A percentile compares a stretch with the other conserved stretches of the same genome.
Evolutionary conservation across 2,797 vertebrate genomes (phyloP).

Genomic region (Tangara arthus): DNA sequence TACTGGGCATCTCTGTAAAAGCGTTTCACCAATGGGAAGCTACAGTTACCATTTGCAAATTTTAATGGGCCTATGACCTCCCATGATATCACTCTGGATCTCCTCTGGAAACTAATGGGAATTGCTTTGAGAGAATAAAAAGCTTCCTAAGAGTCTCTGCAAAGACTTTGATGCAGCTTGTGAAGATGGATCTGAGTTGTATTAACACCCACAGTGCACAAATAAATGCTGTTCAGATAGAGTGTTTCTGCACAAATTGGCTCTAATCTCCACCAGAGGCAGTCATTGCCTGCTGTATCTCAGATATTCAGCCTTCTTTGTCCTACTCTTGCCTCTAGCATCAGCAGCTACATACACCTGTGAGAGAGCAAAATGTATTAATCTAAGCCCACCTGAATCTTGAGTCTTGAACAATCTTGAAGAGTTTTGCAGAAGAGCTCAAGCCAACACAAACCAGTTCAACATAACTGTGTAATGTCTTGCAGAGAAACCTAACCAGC

Average conservation of each 20-base stretch:
- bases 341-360: not conserved
- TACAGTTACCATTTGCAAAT: not conserved
- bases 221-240: not conserved
- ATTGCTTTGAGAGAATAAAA: not conserved
- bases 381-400: not conserved
- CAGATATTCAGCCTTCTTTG: not conserved
- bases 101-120: not conserved
- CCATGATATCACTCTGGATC: not conserved
- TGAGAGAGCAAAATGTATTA: not conserved
- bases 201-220: not conserved
- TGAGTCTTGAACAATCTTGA: not conserved
- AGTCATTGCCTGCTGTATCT: not conserved
- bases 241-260: not conserved
- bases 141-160: not conserved
- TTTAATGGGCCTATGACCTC: not conserved
- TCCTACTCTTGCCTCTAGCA: not conserved
- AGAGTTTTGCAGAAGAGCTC: not conserved
- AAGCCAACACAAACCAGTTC: not conserved
- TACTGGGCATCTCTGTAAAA: not conserved
- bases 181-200: not conserved
- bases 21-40: not conserved
- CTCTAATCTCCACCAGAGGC: not conserved
- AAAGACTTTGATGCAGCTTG: not conserved
- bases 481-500: not conserved
- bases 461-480: not conserved